These are phyloP conservation scores for Mycalesis mineus DNA, from an alignment of 2,888 invertebrate species.

Conservation along the genomic window DNA sequence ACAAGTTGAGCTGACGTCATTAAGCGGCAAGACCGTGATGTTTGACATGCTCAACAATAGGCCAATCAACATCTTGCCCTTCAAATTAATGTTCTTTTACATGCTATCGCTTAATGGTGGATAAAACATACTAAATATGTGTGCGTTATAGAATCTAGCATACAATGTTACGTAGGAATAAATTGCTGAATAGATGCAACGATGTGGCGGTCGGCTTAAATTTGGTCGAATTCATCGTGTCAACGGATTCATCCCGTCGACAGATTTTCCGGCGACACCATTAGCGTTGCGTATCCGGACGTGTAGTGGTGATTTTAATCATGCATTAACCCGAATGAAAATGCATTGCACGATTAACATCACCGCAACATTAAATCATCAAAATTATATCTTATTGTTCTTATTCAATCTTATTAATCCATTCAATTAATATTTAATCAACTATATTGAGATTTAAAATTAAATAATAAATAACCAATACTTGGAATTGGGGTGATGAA, in stretches of 20 bases:
- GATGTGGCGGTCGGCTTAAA: constrained; percentile 10
- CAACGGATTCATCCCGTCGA: constrained; percentile 20
- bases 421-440: too few species aligned
- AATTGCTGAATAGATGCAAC: constrained; percentile 13
- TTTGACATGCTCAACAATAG: too few species aligned
- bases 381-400: neutral
- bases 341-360: constrained; percentile 6
- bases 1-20: too few species aligned
- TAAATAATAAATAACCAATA: too few species aligned
- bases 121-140: too few species aligned
- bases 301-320: constrained; percentile 18
- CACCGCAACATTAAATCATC: neutral
- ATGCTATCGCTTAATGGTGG: too few species aligned
- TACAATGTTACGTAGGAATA: neutral
- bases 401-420: neutral
- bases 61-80: too few species aligned
- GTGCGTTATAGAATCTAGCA: too few species aligned
- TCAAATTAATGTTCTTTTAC: too few species aligned
- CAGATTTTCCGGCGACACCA: constrained; percentile 14
- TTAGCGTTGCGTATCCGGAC: constrained; percentile 17
- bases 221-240: constrained; percentile 20
- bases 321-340: constrained; percentile 12
- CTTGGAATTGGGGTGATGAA: too few species aligned
- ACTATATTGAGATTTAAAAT: too few species aligned
- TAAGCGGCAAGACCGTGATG: too few species aligned